These are phyloP conservation scores for Anastatus disparis DNA, from an alignment of 1,140 invertebrate genomes.

Conservation along the genomic window DNA sequence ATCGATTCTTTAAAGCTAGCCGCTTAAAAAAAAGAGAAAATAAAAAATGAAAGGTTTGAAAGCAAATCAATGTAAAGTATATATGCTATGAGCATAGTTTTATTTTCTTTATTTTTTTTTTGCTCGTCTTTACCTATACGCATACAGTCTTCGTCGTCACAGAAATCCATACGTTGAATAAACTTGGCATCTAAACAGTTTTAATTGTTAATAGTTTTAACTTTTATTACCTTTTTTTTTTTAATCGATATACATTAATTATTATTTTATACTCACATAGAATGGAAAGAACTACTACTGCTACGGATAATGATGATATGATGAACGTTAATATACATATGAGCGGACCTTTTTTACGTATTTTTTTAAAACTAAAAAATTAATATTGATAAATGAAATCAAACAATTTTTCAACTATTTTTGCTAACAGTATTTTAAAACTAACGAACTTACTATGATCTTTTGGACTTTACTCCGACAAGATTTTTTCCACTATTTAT, in stretches of 20 bases:
- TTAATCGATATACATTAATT: slow-evolving; percentile 1
- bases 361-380: slow-evolving; percentile 50
- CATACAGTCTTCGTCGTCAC: slow-evolving; percentile 59
- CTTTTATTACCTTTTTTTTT: too few relatives aligned
- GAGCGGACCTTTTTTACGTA: slow-evolving; percentile 1
- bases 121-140: slow-evolving; percentile 57
- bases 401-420: too few relatives aligned
- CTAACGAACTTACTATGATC: slow-evolving; percentile 31
- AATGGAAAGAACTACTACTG: slow-evolving; percentile 47
- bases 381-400: too few relatives aligned
- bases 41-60: too few relatives aligned
- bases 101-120: too few relatives aligned
- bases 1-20: slow-evolving; percentile 65
- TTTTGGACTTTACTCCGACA: slow-evolving; percentile 57
- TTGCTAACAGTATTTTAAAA: too few relatives aligned
- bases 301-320: slow-evolving; percentile 32
- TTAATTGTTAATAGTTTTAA: too few relatives aligned
- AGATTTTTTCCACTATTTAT: slow-evolving; percentile 54
- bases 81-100: background rate
- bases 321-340: background rate
- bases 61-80: background rate
- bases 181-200: slow-evolving; percentile 44
- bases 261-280: slow-evolving; percentile 50
- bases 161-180: slow-evolving; percentile 42
- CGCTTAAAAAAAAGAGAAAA: slow-evolving; percentile 47